phyloP scores from a whole-genome alignment of 2,888 invertebrate species.

The Microplitis manilae region DNA sequence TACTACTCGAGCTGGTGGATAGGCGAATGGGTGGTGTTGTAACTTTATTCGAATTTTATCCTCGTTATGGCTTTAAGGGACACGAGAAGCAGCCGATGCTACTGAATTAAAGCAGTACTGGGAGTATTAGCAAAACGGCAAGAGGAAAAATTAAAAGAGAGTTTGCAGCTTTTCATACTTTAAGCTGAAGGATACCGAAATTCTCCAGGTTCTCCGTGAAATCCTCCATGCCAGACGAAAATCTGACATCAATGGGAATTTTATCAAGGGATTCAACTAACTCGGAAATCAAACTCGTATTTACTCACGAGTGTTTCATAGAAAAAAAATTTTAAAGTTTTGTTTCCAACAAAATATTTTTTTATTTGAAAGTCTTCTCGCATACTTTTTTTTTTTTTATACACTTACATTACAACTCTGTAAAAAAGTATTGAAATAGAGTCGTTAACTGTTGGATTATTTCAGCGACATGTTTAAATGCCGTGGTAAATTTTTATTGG shows the following conservation, averaged over 20 bases:
- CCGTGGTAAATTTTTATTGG: constrained; percentile 62
- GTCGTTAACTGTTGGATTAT: constrained; percentile 35
- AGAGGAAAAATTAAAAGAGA: constrained; percentile 51
- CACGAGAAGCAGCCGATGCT: constrained; percentile 29
- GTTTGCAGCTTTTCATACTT: constrained; percentile 47
- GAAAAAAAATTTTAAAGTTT: background rate
- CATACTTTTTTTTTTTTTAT: constrained; percentile 5
- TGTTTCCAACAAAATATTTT: background rate
- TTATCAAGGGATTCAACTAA: constrained; percentile 38
- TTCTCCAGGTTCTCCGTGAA: constrained; percentile 17
- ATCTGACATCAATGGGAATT: constrained; percentile 45
- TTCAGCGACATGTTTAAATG: constrained; percentile 52
- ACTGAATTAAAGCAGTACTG: constrained; percentile 13
- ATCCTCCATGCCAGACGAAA: constrained; percentile 15
- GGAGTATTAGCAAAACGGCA: constrained; percentile 5
- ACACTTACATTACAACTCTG: background rate
- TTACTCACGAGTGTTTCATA: constrained; percentile 36
- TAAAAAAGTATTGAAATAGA: constrained; percentile 13
- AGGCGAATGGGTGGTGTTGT: constrained; percentile 43
- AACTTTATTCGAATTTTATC: constrained; percentile 67
- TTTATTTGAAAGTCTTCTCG: background rate
- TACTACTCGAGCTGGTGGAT: constrained; percentile 60
- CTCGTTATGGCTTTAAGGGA: constrained; percentile 37
- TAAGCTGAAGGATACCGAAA: constrained; percentile 34
- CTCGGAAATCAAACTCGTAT: constrained; percentile 44